Evolutionary conservation across 2,797 vertebrate genomes (phyloP).

Genomic region (Diglossa cyanea): DNA sequence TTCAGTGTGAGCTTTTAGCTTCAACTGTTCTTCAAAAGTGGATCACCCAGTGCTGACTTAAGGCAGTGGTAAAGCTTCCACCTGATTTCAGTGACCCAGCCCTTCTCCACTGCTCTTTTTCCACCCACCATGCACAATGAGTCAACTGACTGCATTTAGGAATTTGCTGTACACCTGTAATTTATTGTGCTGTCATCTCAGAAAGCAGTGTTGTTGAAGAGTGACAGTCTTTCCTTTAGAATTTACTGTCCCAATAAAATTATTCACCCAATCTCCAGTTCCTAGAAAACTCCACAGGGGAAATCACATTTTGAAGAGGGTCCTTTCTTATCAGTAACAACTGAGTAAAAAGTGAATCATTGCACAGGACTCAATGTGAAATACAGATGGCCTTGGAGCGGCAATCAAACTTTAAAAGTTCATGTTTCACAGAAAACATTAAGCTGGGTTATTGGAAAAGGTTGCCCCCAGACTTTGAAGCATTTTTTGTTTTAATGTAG

Average conservation of each 20-base stretch:
- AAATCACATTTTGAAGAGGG: conserved; percentile 6
- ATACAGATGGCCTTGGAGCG: conserved; percentile 1
- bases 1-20: neutral
- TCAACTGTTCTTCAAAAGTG: neutral
- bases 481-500: neutral
- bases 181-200: neutral
- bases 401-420: neutral
- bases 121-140: neutral
- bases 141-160: neutral
- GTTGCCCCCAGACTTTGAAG: neutral
- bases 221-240: conserved; percentile 10
- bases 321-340: conserved; percentile 8
- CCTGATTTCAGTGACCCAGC: neutral
- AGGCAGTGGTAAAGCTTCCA: neutral
- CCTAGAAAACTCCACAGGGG: neutral
- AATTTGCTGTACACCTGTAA: neutral
- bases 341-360: neutral
- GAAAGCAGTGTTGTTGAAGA: neutral
- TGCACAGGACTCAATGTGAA: neutral
- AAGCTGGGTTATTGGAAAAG: neutral
- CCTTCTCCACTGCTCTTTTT: neutral
- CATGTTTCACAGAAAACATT: neutral
- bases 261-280: neutral
- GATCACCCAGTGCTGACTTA: neutral
- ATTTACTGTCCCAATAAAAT: conserved; percentile 54